phyloP scores from a whole-genome alignment of 2,797 vertebrate species.

The Oreochromis grahami region DNA sequence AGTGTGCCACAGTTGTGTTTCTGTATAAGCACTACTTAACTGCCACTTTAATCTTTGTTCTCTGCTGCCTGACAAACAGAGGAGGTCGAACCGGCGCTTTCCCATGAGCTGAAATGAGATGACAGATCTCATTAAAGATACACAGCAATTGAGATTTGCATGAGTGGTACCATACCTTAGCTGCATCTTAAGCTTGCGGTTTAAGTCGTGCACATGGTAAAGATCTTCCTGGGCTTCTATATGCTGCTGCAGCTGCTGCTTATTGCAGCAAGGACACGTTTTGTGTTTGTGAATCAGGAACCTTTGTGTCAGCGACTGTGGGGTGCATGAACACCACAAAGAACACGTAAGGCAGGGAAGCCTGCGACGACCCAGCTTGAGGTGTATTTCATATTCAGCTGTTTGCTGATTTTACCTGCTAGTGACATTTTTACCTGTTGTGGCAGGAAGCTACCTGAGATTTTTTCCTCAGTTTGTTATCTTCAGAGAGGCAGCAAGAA shows the following conservation, averaged over 20 bases:
- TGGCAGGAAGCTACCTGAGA: background rate
- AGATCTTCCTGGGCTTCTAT: background rate
- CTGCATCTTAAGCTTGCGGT: slow-evolving; percentile 15
- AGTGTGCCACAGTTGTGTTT: background rate
- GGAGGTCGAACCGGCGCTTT: slow-evolving; percentile 26
- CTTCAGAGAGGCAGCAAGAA: background rate
- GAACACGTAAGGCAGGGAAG: background rate
- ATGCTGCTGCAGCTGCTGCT: background rate
- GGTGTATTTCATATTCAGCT: background rate
- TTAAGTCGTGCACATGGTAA: slow-evolving; percentile 5
- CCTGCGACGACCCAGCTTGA: background rate
- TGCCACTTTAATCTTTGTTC: slow-evolving; percentile 23
- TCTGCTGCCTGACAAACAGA: background rate
- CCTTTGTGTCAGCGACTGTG: slow-evolving; percentile 4
- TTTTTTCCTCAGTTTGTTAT: background rate
- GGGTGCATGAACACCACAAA: background rate
- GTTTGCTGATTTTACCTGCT: background rate
- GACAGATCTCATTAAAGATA: slow-evolving; percentile 41
- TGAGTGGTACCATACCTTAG: background rate
- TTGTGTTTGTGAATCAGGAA: slow-evolving; percentile 20
- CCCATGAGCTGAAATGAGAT: slow-evolving; percentile 30
- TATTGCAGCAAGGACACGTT: slow-evolving; percentile 6
- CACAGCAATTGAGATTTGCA: slow-evolving; percentile 22
- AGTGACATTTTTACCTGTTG: background rate
- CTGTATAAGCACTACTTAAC: background rate